Base-by-base conservation (phyloP, 2,113 vertebrate species). In the Steatornis caripensis region DNA sequence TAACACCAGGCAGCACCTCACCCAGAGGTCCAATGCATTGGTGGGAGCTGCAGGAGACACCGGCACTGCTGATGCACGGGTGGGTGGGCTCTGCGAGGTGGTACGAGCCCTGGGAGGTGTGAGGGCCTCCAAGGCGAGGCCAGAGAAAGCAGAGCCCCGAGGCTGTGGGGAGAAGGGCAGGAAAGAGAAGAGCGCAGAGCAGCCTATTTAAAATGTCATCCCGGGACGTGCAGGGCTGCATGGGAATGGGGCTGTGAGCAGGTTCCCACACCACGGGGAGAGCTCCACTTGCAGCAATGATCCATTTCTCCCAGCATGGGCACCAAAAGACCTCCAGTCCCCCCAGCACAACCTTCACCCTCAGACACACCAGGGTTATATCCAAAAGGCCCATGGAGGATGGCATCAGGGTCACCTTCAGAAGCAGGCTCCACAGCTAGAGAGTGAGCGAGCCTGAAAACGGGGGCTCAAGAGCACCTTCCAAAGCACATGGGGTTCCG, bases 211-310 rank as follows among this genome's bases (percentile, higher is more conserved):
- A 80, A 70, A 54, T 37, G 36, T 32, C 60, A 72, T 12, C 26
- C 53, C 45, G 48, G 60, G 65, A 29, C 0, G 0, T 15, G 22
- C 34, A 57, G 36, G 19, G 43, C 51, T 81, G 49, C 0, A 1
- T 39, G 70, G 29, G 57, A 82, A 32, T 36, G 39, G 54, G 6
- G 20, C n/a, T 74, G 22, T 0, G 1, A 75, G 68, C 5, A 0
- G 2, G 4, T 51, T 49, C 57, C 51, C 51, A 76, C 2, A 0
- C 85, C 60, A n/a, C 0, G 1, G 37, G 36, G 57, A 92, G 23
- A 89, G 46, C 37, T 79, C 10, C 30, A 6, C 48, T 18, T n/a
- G 41, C 1, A 0, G 54, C 71, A 46, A 17, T 6, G 43, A 66
- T 46, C 41, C 23, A 15, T 17, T 36, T 71, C 22, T 57, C n/a